A percentile compares a stretch with the other conserved stretches of the same genome.
These are phyloP conservation scores for Chrysocyon brachyurus DNA, from an alignment of 2,797 vertebrate species.

Conservation along the genomic window DNA sequence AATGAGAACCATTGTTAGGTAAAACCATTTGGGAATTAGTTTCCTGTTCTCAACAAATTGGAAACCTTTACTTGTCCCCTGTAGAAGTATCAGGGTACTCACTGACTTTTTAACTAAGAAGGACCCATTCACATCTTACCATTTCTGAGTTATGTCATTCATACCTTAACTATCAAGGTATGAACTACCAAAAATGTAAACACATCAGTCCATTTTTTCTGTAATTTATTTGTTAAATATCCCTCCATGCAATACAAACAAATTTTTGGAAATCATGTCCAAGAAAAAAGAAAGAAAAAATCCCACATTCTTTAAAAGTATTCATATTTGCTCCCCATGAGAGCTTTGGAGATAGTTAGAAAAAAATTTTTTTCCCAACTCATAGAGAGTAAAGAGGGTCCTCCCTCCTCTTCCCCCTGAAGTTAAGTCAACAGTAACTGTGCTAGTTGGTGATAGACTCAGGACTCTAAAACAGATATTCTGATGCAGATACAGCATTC, in stretches of 20 bases:
- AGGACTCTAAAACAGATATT: not conserved
- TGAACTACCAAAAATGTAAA: not conserved
- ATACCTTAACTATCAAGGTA: not conserved
- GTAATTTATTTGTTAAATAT: not conserved
- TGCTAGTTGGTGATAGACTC: not conserved
- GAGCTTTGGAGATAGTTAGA: not conserved
- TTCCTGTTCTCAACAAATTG: not conserved
- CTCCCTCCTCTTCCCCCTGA: rapidly evolving
- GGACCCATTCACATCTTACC: not conserved
- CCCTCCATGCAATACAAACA: not conserved
- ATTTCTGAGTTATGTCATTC: not conserved
- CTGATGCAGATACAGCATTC: not conserved
- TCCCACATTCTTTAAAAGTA: not conserved
- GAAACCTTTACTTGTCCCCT: not conserved
- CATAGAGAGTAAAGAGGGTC: not conserved
- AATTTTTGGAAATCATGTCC: not conserved
- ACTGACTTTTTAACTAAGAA: not conserved
- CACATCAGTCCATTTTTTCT: not conserved
- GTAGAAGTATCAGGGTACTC: not conserved
- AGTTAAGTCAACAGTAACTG: not conserved
- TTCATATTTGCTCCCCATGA: not conserved
- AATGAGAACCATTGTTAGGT: not conserved
- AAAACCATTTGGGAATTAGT: not conserved
- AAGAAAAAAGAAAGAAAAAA: conserved; percentile 18
- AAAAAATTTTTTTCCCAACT: not conserved